A percentile compares a stretch with the other conserved stretches of the same genome.
phyloP scores from a whole-genome alignment of 2,113 vertebrate species.

The Lichenostomus cassidix region DNA sequence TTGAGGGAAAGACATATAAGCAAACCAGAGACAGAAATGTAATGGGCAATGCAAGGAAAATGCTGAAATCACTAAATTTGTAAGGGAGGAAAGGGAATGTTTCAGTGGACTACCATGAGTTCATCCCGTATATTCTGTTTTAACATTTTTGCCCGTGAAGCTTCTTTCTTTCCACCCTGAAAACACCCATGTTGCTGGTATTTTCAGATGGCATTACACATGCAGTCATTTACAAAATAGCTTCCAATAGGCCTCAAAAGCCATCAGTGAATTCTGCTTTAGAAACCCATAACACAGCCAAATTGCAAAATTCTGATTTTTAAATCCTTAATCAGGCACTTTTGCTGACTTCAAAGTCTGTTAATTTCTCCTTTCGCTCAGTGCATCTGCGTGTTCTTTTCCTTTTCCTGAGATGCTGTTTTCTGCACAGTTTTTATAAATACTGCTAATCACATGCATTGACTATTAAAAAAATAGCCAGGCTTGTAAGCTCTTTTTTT shows the following conservation, averaged over 20 bases:
- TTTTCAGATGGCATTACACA: background rate
- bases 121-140: background rate
- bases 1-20: background rate
- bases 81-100: background rate
- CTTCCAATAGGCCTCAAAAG: conserved; percentile 25
- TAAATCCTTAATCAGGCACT: conserved; percentile 47
- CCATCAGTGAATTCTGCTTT: background rate
- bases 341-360: conserved; percentile 50
- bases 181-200: background rate
- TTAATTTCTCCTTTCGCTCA: conserved; percentile 47
- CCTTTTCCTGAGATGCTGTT: conserved; percentile 55
- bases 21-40: background rate
- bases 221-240: background rate
- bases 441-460: conserved; percentile 58
- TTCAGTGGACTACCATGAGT: background rate
- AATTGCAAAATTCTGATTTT: conserved; percentile 4
- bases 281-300: background rate
- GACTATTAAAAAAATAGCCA: conserved; percentile 24
- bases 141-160: background rate
- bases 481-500: background rate
- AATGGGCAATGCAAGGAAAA: background rate
- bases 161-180: background rate
- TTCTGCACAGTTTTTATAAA: conserved; percentile 53
- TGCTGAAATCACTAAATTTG: background rate
- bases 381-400: conserved; percentile 50